Evolutionary conservation across 2,888 invertebrate species (phyloP).

Genomic region (Gerris lacustris): DNA sequence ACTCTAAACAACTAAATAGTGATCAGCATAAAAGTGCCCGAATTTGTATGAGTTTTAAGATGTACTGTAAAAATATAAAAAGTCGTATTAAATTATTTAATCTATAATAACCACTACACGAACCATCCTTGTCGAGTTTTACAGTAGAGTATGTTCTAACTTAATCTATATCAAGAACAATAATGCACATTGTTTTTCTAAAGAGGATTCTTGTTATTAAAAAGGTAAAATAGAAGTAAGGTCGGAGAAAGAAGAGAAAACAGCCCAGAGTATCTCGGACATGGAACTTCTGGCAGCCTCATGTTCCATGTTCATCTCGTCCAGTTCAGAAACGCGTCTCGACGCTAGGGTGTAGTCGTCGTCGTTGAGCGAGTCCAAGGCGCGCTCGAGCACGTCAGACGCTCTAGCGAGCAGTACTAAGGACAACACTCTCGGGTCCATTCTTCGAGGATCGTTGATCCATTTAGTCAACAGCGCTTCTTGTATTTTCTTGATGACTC

Average conservation of each 20-base stretch:
- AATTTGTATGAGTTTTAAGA: too few species aligned
- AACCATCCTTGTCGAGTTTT: too few species aligned
- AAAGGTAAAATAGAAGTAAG: too few species aligned
- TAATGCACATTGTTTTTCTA: too few species aligned
- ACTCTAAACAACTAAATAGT: too few species aligned
- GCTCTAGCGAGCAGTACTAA: constrained; percentile 92
- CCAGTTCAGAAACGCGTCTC: constrained; percentile 84
- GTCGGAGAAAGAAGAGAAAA: constrained; percentile 85
- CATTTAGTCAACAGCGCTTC: constrained; percentile 92
- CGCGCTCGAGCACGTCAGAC: constrained; percentile 97
- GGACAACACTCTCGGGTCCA: constrained; percentile 87
- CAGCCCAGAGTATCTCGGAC: constrained; percentile 95
- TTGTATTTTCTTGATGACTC: constrained; percentile 95
- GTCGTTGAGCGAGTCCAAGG: constrained; percentile 90
- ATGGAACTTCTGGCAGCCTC: constrained; percentile 77
- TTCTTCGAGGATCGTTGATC: constrained; percentile 92
- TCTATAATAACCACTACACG: too few species aligned
- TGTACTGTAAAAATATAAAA: too few species aligned
- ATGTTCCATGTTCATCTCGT: constrained; percentile 91
- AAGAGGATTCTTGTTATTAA: too few species aligned
- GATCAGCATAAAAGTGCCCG: too few species aligned
- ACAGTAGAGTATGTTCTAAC: too few species aligned
- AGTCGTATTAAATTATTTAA: too few species aligned
- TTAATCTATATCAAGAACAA: too few species aligned
- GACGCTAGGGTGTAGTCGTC: constrained; percentile 97